Conservation (phyloP, 2,113 vertebrate species). For the Myrmecophaga tridactyla region DNA sequence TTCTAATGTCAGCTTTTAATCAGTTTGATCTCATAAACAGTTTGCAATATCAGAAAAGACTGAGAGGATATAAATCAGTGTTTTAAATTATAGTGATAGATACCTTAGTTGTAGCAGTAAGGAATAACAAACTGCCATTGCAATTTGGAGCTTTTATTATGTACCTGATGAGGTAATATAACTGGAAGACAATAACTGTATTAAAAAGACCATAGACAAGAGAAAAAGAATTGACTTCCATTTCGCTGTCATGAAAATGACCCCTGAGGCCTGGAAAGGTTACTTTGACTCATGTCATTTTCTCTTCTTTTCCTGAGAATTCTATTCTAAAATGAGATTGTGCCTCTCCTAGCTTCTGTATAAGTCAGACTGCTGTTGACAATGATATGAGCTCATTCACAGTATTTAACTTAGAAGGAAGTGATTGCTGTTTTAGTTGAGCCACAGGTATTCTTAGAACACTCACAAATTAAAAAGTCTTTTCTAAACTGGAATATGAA, state of each 20-base stretch:
- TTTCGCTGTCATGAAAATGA: background rate
- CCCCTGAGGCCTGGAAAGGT: background rate
- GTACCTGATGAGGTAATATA: background rate
- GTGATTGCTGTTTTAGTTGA: background rate
- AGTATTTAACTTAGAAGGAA: background rate
- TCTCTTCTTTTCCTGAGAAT: conserved; percentile 23
- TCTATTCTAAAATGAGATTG: background rate
- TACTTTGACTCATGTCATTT: background rate
- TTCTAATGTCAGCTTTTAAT: background rate
- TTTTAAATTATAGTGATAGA: background rate
- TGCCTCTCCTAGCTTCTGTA: background rate
- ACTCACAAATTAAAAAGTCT: background rate
- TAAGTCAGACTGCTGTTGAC: background rate
- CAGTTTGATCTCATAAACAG: background rate
- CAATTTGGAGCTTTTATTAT: background rate
- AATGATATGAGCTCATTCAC: background rate
- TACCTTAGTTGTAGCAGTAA: background rate
- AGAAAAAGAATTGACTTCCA: background rate
- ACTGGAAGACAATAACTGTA: background rate
- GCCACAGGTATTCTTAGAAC: background rate
- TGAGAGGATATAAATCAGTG: background rate
- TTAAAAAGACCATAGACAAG: background rate
- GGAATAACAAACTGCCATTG: background rate
- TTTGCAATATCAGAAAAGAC: background rate
- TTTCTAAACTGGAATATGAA: background rate